Conservation (phyloP, 2,113 vertebrate genomes). For the Chaenocephalus aceratus region DNA sequence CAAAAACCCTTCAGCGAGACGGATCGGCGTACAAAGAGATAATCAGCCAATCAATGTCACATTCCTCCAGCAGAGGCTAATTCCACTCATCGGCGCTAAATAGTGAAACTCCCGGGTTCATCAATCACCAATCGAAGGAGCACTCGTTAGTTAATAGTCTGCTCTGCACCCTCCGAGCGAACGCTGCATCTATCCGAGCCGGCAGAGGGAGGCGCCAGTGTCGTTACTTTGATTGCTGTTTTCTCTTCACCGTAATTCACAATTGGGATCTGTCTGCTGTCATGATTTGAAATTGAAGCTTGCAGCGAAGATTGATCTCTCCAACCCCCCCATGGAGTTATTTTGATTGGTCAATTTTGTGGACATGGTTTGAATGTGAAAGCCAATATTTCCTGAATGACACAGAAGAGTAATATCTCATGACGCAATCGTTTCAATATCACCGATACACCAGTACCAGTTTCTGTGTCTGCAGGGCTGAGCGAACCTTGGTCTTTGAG, state of each 20-base stretch:
- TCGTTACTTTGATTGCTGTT: conserved; percentile 61
- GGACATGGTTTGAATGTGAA: conserved; percentile 39
- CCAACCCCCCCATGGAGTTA: conserved; percentile 25
- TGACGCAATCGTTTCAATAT: conserved; percentile 33
- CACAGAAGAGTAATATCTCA: conserved; percentile 53
- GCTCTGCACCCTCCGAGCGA: conserved; percentile 66
- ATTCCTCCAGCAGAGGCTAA: conserved; percentile 54
- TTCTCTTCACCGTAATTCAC: conserved; percentile 57
- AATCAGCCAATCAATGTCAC: conserved; percentile 79
- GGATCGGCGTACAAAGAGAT: conserved; percentile 76
- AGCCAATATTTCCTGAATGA: conserved; percentile 65
- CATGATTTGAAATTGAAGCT: conserved; percentile 62
- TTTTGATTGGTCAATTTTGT: conserved; percentile 61
- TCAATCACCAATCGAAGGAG: conserved; percentile 80
- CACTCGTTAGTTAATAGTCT: conserved; percentile 76
- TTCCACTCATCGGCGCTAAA: conserved; percentile 75
- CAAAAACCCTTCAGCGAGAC: conserved; percentile 75
- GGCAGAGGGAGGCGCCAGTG: conserved; percentile 34
- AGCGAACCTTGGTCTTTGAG: not conserved
- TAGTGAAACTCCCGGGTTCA: conserved; percentile 70
- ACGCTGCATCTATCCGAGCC: conserved; percentile 62
- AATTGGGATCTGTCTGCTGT: conserved; percentile 49
- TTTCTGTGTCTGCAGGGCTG: not conserved
- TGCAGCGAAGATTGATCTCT: conserved; percentile 57
- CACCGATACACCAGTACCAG: conserved; percentile 3